Evolutionary conservation across 2,113 vertebrate genomes (phyloP).

Genomic region (Pygoscelis antarcticus): DNA sequence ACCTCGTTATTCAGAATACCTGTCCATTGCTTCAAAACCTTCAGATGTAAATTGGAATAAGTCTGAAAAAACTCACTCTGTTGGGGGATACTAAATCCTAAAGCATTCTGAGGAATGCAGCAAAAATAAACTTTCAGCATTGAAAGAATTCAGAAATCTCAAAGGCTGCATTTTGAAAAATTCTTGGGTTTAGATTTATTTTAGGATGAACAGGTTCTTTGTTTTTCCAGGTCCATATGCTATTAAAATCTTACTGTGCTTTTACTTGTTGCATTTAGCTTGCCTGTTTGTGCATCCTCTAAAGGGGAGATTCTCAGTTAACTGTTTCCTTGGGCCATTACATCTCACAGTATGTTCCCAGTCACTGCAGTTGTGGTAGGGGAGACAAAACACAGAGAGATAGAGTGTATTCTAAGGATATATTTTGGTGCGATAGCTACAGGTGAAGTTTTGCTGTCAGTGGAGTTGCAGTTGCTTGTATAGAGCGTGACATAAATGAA

Average conservation of each 20-base stretch:
- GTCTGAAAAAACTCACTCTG: background rate
- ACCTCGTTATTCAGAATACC: background rate
- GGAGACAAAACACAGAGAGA: background rate
- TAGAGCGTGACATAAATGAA: background rate
- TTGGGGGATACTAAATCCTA: background rate
- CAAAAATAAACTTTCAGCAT: background rate
- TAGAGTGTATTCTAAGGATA: background rate
- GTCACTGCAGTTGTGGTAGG: background rate
- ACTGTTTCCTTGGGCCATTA: background rate
- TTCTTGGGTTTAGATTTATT: background rate
- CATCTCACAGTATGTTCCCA: background rate
- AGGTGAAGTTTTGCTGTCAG: background rate
- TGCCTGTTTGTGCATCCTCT: background rate
- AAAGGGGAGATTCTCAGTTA: background rate
- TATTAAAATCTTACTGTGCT: background rate
- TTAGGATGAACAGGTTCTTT: background rate
- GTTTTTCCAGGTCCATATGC: background rate
- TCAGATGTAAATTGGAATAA: background rate
- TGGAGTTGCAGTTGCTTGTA: background rate
- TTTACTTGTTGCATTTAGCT: background rate
- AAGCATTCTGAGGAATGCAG: background rate
- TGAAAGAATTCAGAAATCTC: background rate
- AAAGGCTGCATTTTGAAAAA: background rate
- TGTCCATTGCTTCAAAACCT: background rate
- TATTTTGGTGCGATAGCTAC: background rate